phyloP scores from a whole-genome alignment of 2,113 vertebrate genomes.

The Sylvietta virens region DNA sequence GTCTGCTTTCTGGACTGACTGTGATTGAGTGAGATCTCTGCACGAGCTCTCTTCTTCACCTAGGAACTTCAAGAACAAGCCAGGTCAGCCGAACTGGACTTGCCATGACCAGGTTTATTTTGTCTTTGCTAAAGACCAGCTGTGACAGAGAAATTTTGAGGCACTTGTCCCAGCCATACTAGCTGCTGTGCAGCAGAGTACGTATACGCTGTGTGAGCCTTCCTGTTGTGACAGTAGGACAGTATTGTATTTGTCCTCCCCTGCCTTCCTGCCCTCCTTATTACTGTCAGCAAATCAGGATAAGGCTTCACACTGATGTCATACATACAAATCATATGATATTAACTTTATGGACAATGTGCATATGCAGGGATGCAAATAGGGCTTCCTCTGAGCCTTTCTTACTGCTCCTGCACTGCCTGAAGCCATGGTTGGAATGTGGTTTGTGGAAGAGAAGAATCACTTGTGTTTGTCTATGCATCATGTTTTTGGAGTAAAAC shows the following conservation, averaged over 20 bases:
- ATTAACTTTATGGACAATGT: background rate
- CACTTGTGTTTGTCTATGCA: background rate
- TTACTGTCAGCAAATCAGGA: background rate
- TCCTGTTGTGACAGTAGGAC: background rate
- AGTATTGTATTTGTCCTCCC: background rate
- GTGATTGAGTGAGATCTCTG: background rate
- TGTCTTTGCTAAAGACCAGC: background rate
- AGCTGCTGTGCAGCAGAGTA: background rate
- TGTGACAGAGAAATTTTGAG: background rate
- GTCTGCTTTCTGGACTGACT: background rate
- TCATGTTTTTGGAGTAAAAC: conserved; percentile 12
- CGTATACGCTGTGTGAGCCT: background rate
- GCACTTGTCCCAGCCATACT: background rate
- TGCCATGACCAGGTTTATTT: background rate
- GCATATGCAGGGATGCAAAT: accelerated
- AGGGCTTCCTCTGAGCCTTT: background rate
- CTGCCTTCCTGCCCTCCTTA: background rate
- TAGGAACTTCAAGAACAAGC: background rate
- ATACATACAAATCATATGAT: background rate
- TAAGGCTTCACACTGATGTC: background rate
- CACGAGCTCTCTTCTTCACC: background rate
- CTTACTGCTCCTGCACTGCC: background rate
- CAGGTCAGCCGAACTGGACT: background rate
- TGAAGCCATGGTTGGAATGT: background rate
- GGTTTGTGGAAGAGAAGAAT: background rate